Evolutionary conservation across 2,888 invertebrate species (phyloP), one percentile per base, ranked within the genome.

Genomic region (Drosophila pseudotalamancana): DNA sequence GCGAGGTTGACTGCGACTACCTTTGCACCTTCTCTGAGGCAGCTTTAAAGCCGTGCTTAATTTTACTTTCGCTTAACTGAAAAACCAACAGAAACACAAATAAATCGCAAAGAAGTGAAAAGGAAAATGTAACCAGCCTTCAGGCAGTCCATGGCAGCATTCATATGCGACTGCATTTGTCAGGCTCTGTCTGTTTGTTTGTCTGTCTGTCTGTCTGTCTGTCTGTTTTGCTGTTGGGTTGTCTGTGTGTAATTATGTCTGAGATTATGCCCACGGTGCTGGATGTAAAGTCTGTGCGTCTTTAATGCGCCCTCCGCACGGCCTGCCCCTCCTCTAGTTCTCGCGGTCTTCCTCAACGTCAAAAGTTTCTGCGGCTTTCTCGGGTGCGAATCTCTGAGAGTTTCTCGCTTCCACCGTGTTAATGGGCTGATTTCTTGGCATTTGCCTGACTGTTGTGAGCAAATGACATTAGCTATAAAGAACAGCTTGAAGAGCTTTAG

Each of bases 211-310:
- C 8, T 31, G 9, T 14, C 18, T 48, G 14, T 6, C 29, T 8
- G 46, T 23, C 39, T 27, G 39, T 35, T 31, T 49, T 37, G 29
- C 42, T 31, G 46, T 3, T 37, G 51, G 68, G 29, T 63, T 60
- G 34, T 48, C 35, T 79, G 50, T 86, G 81, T 82, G 79, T 83
- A 83, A 83, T 83, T 87, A 83, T 82, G 83, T 82, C 79, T 85
- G 87, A 84, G 88, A 84, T 84, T 87, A 82, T 82, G 79, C 79
- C 77, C 79, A 79, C 77, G 82, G 87, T 65, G 79, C 78, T 73
- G 66, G 18, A 61, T 59, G 40, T 67, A 29, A 54, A 23, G 57
- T 51, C 56, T 51, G 66, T 48, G 35, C 40, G 39, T 37, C 62
- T 55, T 71, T 50, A 72, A 72, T 51, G 49, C 72, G 32, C 46